phyloP scores from a whole-genome alignment of 2,888 invertebrate species.

The Drosophila diplacantha region DNA sequence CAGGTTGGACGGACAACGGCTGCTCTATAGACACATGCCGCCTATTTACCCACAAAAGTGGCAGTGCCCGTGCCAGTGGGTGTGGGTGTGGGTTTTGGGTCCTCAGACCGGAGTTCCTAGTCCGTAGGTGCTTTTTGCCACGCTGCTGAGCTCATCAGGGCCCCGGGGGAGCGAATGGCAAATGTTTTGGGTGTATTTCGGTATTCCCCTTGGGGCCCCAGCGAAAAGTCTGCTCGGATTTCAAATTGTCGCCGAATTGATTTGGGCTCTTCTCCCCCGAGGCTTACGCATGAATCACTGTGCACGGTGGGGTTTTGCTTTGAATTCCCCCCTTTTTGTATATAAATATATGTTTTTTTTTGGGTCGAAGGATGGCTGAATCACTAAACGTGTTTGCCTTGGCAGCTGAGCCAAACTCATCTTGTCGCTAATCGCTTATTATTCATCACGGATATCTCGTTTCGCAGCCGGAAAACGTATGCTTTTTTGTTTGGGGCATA shows the following conservation, averaged over 20 bases:
- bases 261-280: slow-evolving; percentile 8
- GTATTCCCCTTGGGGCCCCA: not conserved
- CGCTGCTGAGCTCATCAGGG: slow-evolving; percentile 61
- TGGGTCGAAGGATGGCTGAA: slow-evolving; percentile 1
- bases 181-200: slow-evolving; percentile 19
- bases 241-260: slow-evolving; percentile 4
- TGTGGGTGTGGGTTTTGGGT: slow-evolving; percentile 45
- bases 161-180: slow-evolving; percentile 49
- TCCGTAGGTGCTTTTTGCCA: slow-evolving; percentile 40
- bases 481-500: not conserved
- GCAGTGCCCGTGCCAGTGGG: slow-evolving; percentile 66
- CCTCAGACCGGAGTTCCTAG: not conserved
- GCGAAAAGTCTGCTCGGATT: slow-evolving; percentile 13
- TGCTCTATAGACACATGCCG: slow-evolving; percentile 50
- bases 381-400: slow-evolving; percentile 15
- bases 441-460: slow-evolving; percentile 4
- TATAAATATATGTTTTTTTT: not conserved
- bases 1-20: slow-evolving; percentile 29
- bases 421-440: slow-evolving; percentile 15
- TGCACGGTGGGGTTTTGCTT: not conserved
- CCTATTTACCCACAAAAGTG: slow-evolving; percentile 66
- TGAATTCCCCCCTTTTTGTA: not conserved
- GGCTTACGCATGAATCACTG: slow-evolving; percentile 1
- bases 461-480: not conserved
- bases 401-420: slow-evolving; percentile 12